Evolutionary conservation across 2,888 invertebrate species (phyloP), one percentile per base, ranked within the genome.

Genomic region (Eristalis intricaria): DNA sequence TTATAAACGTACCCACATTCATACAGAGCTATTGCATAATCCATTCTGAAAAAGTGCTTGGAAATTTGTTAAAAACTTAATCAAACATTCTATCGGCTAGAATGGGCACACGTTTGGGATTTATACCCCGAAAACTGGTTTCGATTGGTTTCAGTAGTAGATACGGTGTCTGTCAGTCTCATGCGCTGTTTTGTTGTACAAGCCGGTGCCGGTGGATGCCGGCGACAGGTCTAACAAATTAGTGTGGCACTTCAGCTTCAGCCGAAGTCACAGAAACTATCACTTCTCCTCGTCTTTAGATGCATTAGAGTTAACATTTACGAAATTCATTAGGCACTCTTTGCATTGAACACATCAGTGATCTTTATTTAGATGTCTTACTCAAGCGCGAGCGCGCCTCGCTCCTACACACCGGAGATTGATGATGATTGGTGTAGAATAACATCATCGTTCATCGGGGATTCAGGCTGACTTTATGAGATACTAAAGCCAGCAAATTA

Each of bases 31-130:
- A 74, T 77, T 77, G 63, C 64, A 77, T 69, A 77, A 77, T 32
- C 74, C 19, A 23, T 60, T 60, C 60, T 23, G 50, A 50, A 50
- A 32, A 71, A 61, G 40, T 40, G 60, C 15, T 29, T 68, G 68
- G 7, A 56, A 58, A 58, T 75, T 50, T 43, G 58, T 26, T 70
- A 64, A 63, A 50, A 56, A 50, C 60, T 65, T 43, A 32, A 79
- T 66, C 38, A 68, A 50, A 73, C 43, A 66, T 73, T 74, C 60
- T 50, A 68, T 58, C 32, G 29, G 15, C 43, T 58, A 61, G 32
- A 70, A 70, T 60, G 32, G 58, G 61, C 73, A 65, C 74, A 73
- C 73, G 79, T 73, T 73, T 80, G 50, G 23, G 40, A 63, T 79
- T 50, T 68, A 35, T 50, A 66, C 26, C 5, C 13, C 4, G 1